Evolutionary conservation across 2,888 invertebrate genomes (phyloP).

Genomic region (Hyles lineata): DNA sequence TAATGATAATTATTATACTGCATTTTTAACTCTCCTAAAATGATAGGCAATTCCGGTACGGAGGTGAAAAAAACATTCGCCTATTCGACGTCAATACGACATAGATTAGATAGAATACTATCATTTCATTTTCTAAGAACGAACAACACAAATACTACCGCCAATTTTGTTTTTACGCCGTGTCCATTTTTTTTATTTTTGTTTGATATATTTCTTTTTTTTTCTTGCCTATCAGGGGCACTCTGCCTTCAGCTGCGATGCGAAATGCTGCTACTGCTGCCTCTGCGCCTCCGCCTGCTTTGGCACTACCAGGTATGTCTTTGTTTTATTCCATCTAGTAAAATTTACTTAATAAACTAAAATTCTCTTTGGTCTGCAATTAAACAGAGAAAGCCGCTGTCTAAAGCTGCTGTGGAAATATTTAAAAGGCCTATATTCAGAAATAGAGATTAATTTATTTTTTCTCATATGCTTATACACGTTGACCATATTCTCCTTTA

Average conservation of each 20-base stretch:
- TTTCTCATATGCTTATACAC: no score
- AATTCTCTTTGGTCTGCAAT: no score
- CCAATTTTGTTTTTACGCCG: no score
- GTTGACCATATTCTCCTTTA: no score
- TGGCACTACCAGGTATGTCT: slow-evolving; percentile 9
- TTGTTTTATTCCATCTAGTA: not conserved
- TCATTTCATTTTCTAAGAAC: no score
- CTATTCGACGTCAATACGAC: no score
- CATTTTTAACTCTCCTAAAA: no score
- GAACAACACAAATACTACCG: no score
- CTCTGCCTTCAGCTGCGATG: slow-evolving; percentile 27
- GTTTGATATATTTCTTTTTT: slow-evolving; percentile 7
- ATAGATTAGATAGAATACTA: no score
- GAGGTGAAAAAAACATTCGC: no score
- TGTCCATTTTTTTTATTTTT: not conserved
- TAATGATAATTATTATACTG: not conserved
- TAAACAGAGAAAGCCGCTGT: not conserved
- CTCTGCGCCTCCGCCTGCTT: not conserved
- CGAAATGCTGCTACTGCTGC: slow-evolving; percentile 21
- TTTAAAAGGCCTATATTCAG: not conserved
- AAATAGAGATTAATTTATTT: not conserved
- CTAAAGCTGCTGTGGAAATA: not conserved
- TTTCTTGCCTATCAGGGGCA: slow-evolving; percentile 27
- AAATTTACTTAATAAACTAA: no score
- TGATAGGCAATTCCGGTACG: no score